phyloP scores from a whole-genome alignment of 1,140 invertebrate species.

The Penaeus indicus region DNA sequence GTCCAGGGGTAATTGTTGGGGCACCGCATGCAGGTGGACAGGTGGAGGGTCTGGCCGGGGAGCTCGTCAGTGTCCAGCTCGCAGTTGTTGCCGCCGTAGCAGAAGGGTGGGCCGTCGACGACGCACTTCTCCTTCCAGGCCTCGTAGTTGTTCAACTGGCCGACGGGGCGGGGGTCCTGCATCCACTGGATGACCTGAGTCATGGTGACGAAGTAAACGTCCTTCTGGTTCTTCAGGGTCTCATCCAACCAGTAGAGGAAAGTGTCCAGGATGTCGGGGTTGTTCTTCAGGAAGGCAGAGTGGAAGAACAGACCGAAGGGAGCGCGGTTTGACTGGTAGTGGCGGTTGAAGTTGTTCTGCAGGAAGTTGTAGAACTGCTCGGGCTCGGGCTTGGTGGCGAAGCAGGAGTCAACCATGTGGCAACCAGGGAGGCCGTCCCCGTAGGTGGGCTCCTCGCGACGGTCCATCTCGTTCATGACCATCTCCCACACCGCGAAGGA shows the following conservation, averaged over 20 bases:
- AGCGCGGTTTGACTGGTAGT: conserved; percentile 94
- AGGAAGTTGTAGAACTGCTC: conserved; percentile 97
- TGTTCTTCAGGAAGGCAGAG: conserved; percentile 95
- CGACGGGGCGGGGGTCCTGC: conserved; percentile 87
- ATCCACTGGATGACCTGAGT: conserved; percentile 98
- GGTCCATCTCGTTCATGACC: conserved; percentile 96
- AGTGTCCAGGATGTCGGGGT: conserved; percentile 91
- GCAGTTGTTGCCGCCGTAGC: conserved; percentile 78
- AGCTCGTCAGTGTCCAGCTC: conserved; percentile 92
- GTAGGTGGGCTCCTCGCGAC: conserved; percentile 90
- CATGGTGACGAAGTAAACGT: conserved; percentile 98
- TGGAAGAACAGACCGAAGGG: conserved; percentile 96
- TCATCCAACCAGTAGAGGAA: conserved; percentile 97
- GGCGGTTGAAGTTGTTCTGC: conserved; percentile 95
- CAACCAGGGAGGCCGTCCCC: conserved; percentile 94
- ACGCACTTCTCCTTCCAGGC: conserved; percentile 94
- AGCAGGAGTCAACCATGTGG: conserved; percentile 95
- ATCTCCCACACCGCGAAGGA: conserved; percentile 95
- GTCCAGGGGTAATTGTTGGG: conserved; percentile 94
- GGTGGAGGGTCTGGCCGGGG: conserved; percentile 91
- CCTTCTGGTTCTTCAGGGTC: conserved; percentile 86
- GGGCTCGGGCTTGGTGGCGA: conserved; percentile 89
- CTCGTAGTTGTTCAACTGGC: conserved; percentile 90
- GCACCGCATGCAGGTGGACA: conserved; percentile 93
- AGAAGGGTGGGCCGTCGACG: conserved; percentile 82